Conservation (phyloP, 2,113 vertebrate genomes). For the Sclerurus mexicanus region DNA sequence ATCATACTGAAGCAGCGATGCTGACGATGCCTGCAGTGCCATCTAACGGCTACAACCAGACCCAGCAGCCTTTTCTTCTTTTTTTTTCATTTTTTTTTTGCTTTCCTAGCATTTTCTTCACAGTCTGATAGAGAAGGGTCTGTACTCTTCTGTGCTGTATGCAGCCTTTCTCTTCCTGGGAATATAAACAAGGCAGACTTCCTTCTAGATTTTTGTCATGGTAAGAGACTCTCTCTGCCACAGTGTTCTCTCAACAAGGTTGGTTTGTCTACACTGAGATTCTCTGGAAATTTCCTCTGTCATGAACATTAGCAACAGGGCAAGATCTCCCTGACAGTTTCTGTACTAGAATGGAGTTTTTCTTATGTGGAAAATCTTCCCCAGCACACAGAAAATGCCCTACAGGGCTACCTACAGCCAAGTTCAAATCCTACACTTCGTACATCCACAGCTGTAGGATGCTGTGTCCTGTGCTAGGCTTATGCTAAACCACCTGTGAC, state of each 20-base stretch:
- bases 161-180: not conserved
- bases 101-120: not conserved
- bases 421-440: not conserved
- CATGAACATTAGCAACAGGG: not conserved
- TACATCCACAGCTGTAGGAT: not conserved
- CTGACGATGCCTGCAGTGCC: conserved; percentile 3
- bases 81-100: not conserved
- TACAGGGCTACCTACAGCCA: not conserved
- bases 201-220: not conserved
- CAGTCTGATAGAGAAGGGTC: not conserved
- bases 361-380: not conserved
- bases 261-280: not conserved
- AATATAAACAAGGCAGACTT: not conserved
- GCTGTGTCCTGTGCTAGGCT: not conserved
- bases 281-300: not conserved
- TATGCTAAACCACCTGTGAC: not conserved
- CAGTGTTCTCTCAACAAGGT: not conserved
- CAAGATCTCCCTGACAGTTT: not conserved
- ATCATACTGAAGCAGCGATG: not conserved
- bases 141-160: not conserved
- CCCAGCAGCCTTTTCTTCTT: not conserved
- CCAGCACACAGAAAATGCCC: not conserved
- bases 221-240: not conserved
- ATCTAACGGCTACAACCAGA: conserved; percentile 7
- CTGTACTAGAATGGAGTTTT: not conserved